Base-by-base conservation (phyloP, 1,140 invertebrate species). In the Trachelipus rathkii region DNA sequence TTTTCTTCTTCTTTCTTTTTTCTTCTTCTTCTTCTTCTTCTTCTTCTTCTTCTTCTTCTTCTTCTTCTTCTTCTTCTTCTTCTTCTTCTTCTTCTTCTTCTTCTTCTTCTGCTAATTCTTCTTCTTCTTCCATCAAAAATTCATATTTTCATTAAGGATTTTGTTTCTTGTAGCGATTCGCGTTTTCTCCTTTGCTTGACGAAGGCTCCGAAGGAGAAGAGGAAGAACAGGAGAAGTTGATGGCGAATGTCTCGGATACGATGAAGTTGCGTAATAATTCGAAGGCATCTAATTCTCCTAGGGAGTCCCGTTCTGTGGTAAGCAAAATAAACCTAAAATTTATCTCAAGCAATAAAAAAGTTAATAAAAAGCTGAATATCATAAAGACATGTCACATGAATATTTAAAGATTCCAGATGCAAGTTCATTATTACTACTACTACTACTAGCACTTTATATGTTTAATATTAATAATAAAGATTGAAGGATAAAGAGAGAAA, bases 171-270 rank as follows among this genome's bases (percentile, higher is more conserved):
- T 67, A 76, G 74, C 69, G 74, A 9, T 76, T 76, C 44, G 94
- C 95, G 1, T 97, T 96, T 86, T 95, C 94, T 8, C 94, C 95
- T 67, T 87, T 97, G 23, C 85, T 96, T 7, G 95, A 97, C 87
- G 90, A 93, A 83, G 88, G 91, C 13, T 92, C 92, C 71, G 93
- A 94, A 83, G 88, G 89, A 44, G 88, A 89, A 44, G 88, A 89
- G 69, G 91, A 92, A 44, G 89, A 91, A 76, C 92, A 93, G 83
- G 91, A 93, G 82, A 92, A 94, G 83, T 89, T 92, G 77, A 89
- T 93, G 44, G 74, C 67, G 8, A 44, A 71, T 83, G 90, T 93
- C 44, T 93, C 92, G 83, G 92, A 95, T 86, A 91, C 92, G 0
- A 94, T 93, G 86, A 69, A 84, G 83, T 86, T 91, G 3, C 90